Evolutionary conservation across 1,140 invertebrate species (phyloP), one percentile per base, ranked within the genome.

Genomic region (Patella vulgata): DNA sequence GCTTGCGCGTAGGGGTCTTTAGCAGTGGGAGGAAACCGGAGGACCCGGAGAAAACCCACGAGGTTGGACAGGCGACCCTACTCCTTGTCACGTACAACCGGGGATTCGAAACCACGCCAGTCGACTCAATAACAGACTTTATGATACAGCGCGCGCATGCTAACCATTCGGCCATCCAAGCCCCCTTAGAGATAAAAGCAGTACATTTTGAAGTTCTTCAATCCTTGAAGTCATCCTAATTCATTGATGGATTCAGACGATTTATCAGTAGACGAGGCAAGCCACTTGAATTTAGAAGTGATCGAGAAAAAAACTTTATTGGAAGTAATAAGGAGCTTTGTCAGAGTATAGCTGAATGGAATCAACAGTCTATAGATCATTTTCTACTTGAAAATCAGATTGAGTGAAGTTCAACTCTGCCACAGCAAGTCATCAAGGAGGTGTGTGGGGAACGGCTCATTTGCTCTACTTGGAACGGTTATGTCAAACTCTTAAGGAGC

Each of bases 331-430:
- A 54, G 5, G 74, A 77, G 55, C 30, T 77, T 23, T 19, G 28
- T 44, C 42, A 67, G 50, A 8, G 6, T 4, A 28, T 77, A 9
- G n/a, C n/a, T 17, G 40, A 71, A 12, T 71, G 23, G 68, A 54
- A 77, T 31, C 12, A 59, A 23, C 3, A 9, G 28, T 28, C 59
- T 33, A 31, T 64, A 14, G 9, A 36, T 14, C 2, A 27, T 25
- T 11, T 19, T 11, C 12, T 71, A 27, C 19, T 25, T 36, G n/a
- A 52, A 19, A 53, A 63, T 23, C 27, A 52, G 4, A 81, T 79
- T 23, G 50, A 74, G 28, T 86, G 81, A 66, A 83, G 59, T 85
- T 85, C 59, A 84, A 75, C 46, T 74, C 82, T 30, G 75, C 82
- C n/a, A 51, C 63, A 51, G 70, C 68, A 27, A 71, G 77, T 8